These are phyloP conservation scores for Anoura caudifer DNA, from an alignment of 2,113 vertebrate genomes.

Conservation along the genomic window DNA sequence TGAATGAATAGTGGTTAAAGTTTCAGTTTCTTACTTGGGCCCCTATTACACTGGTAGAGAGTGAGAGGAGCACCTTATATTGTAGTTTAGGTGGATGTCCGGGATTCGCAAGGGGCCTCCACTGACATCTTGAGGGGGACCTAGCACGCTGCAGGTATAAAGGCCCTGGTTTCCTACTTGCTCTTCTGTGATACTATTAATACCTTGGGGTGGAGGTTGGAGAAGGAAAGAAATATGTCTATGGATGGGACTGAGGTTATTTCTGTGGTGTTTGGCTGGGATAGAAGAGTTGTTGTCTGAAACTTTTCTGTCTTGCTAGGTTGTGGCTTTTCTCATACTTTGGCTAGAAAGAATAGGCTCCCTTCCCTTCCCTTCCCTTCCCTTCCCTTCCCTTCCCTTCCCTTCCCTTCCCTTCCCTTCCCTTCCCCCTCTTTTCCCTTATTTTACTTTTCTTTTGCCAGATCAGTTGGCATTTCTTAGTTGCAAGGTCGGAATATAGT, in stretches of 20 bases:
- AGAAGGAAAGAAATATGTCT: not conserved
- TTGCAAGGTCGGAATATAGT: not conserved
- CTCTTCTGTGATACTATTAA: not conserved
- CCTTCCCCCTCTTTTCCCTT: not conserved
- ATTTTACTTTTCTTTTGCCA: not conserved
- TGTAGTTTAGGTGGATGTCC: not conserved
- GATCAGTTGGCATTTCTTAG: not conserved
- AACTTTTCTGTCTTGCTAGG: not conserved
- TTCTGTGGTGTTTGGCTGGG: not conserved
- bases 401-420: not conserved
- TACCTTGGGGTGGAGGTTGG: not conserved
- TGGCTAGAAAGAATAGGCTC: not conserved
- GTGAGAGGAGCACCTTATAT: not conserved
- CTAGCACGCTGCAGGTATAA: not conserved
- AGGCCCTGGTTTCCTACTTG: not conserved
- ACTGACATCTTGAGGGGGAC: not conserved
- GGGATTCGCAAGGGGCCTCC: not conserved
- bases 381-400: not conserved
- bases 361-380: fast-evolving
- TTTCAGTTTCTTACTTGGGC: not conserved
- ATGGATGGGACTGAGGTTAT: not conserved
- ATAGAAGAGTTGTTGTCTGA: not conserved
- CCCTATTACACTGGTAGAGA: not conserved
- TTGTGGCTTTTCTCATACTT: not conserved
- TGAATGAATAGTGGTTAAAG: not conserved